A percentile compares a stretch with the other conserved stretches of the same genome.
These are phyloP conservation scores for Phortica variegata DNA, from an alignment of 1,140 invertebrate genomes.

Conservation along the genomic window DNA sequence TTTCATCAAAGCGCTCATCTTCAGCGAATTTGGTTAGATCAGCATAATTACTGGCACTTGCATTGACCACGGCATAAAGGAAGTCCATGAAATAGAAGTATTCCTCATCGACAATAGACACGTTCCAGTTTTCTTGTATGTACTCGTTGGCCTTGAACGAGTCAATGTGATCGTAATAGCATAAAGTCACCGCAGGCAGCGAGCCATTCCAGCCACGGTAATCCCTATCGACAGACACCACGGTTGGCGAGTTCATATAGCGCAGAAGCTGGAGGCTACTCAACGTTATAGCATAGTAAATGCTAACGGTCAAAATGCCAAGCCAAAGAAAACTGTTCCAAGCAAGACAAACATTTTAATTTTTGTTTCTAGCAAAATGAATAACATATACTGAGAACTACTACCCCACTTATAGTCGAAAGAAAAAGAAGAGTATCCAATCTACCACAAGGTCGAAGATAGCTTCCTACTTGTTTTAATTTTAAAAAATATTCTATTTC, in stretches of 20 bases:
- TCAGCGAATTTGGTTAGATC: conserved; percentile 57
- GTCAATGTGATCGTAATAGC: conserved; percentile 59
- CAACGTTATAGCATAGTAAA: conserved; percentile 24
- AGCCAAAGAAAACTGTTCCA: conserved; percentile 34
- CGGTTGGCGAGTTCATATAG: conserved; percentile 62
- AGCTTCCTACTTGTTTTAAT: too few relatives aligned
- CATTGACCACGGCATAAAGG: conserved; percentile 56
- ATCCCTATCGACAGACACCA: conserved; percentile 68
- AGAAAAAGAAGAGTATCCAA: background rate
- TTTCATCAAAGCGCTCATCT: conserved; percentile 55
- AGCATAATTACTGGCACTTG: conserved; percentile 43
- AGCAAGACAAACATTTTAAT: background rate
- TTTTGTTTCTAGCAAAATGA: too few relatives aligned
- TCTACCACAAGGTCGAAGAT: too few relatives aligned
- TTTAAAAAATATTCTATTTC: background rate
- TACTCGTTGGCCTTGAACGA: conserved; percentile 44
- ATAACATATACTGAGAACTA: too few relatives aligned
- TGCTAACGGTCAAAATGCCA: conserved; percentile 23
- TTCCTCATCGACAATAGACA: conserved; percentile 45
- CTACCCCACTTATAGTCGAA: too few relatives aligned
- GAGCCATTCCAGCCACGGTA: conserved; percentile 68
- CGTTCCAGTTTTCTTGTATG: conserved; percentile 49
- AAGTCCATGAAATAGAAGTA: conserved; percentile 57
- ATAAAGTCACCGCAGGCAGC: conserved; percentile 63
- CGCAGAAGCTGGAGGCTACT: conserved; percentile 42